phyloP scores from a whole-genome alignment of 2,888 invertebrate species.

The Tetropium fuscum region DNA sequence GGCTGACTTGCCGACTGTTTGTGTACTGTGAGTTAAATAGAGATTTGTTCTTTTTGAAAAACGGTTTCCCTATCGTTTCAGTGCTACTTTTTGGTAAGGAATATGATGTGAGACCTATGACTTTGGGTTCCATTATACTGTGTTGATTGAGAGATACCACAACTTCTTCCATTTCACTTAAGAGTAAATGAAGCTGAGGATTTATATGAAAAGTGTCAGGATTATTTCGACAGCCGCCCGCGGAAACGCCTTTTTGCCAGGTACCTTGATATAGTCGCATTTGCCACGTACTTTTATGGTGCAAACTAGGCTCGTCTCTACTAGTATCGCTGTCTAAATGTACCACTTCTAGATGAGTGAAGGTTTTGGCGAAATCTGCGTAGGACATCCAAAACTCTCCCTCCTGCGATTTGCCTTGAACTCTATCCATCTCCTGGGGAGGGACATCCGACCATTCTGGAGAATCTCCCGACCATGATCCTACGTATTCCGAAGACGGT shows the following conservation, averaged over 20 bases:
- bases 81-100: conserved; percentile 76
- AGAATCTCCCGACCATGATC: conserved; percentile 77
- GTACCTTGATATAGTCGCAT: conserved; percentile 88
- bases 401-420: conserved; percentile 65
- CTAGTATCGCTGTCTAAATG: conserved; percentile 90
- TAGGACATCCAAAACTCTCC: conserved; percentile 79
- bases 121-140: conserved; percentile 92
- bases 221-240: conserved; percentile 91
- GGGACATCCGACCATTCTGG: conserved; percentile 84
- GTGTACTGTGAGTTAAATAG: conserved; percentile 92
- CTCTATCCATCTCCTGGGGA: conserved; percentile 78
- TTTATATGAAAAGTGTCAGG: conserved; percentile 94
- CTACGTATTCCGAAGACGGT: conserved; percentile 74
- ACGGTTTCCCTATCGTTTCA: conserved; percentile 82
- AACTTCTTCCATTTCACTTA: conserved; percentile 85
- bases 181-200: conserved; percentile 85
- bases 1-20: conserved; percentile 86
- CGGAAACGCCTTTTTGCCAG: conserved; percentile 84
- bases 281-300: conserved; percentile 86
- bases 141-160: conserved; percentile 90
- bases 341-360: conserved; percentile 79
- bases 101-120: conserved; percentile 92
- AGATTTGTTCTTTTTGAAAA: conserved; percentile 88
- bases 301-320: conserved; percentile 84
- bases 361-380: conserved; percentile 84